Base-by-base conservation (phyloP, 2,888 invertebrate genomes). In the Cosmia pyralina region DNA sequence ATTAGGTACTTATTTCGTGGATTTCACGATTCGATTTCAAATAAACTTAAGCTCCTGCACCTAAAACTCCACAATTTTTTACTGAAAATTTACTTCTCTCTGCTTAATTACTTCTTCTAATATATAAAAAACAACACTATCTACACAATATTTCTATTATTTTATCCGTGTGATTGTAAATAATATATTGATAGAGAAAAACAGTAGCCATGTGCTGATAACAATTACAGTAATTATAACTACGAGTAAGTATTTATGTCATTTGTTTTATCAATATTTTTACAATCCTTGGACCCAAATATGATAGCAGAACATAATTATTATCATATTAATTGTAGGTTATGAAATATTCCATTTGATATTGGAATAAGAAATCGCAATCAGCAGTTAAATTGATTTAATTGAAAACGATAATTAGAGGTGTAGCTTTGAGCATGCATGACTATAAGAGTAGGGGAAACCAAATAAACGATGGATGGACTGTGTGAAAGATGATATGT, bases 281-380 rank as follows among this genome's bases (percentile, higher is more conserved):
- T 59, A 69, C 52, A 67, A 60, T 79, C 82, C 82, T 78, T 82
- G 79, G 69, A 55, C 71, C 69, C 58, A 59, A 78, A 63, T 67
- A 13, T 64, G 82, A 81, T 79, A 82, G 67, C 59, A 28, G 41
- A 53, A 77, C 34, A 63, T 76, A 64, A 38, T 38, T 38, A 38
- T 38, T 6, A 38, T 65, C 48, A 34, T 62, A 34, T 48, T 41
- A 53, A 34, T 55, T 22, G 15, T 52, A 52, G 28, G 46, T 72
- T 52, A 53, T n/a, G 48, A 71, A 81, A 79, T 79, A 66, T 79
- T 81, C 66, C 71, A 63, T 66, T 52, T 69, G 13, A 65, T 69
- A 75, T 52, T 60, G 65, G 2, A 38, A 1, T 55, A 1, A 44
- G 38, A 46, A 55, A 28, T n/a, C 19, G 10, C 10, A 55, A 48